phyloP scores from a whole-genome alignment of 2,888 invertebrate species.

The Neoaliturus tenellus region DNA sequence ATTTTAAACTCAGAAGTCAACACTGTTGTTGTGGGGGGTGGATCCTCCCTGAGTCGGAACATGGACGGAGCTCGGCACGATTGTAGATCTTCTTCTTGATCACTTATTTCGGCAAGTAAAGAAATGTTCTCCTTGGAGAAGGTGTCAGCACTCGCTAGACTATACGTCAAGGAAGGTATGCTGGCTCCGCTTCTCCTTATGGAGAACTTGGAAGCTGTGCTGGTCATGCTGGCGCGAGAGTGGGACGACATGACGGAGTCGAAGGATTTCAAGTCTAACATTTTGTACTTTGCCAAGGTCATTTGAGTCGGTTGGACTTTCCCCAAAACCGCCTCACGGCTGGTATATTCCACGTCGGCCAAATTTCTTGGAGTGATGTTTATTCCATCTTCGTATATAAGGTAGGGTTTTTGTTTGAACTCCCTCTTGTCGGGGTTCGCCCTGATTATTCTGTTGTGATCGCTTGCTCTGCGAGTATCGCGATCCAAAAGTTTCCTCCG shows the following conservation, averaged over 20 bases:
- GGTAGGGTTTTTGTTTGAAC: not conserved
- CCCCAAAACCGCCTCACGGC: not conserved
- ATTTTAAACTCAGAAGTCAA: slow-evolving; percentile 15
- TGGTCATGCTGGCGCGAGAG: not conserved
- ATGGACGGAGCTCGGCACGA: slow-evolving; percentile 54
- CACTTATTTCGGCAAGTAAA: not conserved
- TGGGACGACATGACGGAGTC: not conserved
- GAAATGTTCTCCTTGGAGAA: not conserved
- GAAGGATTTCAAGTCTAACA: not conserved
- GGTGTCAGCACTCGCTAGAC: not conserved
- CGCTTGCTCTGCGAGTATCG: not conserved
- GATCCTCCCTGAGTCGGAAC: slow-evolving; percentile 57
- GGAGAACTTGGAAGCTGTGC: not conserved
- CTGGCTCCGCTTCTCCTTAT: not conserved
- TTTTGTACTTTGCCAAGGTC: not conserved
- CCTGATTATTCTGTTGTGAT: not conserved
- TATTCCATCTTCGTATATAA: not conserved
- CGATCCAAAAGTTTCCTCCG: not conserved
- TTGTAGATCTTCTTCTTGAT: not conserved
- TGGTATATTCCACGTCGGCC: not conserved
- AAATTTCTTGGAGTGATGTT: not conserved
- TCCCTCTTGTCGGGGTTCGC: not conserved
- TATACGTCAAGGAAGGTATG: not conserved
- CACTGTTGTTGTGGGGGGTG: not conserved
- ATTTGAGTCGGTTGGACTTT: not conserved